phyloP scores from a whole-genome alignment of 2,888 invertebrate genomes.

The Melieria crassipennis region DNA sequence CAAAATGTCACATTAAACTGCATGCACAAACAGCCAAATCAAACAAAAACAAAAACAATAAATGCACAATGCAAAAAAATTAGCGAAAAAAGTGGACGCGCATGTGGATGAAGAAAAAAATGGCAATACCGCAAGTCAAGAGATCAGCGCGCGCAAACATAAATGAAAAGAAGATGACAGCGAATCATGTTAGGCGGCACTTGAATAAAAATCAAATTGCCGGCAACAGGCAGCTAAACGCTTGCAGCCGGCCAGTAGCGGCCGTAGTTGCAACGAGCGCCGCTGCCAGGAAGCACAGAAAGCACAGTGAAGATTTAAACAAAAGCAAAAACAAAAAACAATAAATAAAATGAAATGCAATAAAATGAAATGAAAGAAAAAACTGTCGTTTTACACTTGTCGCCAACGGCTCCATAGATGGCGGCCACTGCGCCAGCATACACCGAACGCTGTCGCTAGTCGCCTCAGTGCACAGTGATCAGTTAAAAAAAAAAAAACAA shows the following conservation, averaged over 20 bases:
- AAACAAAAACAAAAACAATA: too few relatives aligned
- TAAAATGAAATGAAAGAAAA: slow-evolving; percentile 9
- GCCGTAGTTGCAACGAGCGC: slow-evolving; percentile 3
- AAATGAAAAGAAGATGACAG: slow-evolving; percentile 62
- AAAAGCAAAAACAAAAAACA: slow-evolving; percentile 9
- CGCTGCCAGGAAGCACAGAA: neutral
- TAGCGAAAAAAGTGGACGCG: too few relatives aligned
- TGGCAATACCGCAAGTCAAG: too few relatives aligned
- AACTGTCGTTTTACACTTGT: slow-evolving; percentile 62
- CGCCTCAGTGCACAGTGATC: neutral
- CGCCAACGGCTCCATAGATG: slow-evolving; percentile 60
- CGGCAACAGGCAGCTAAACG: slow-evolving; percentile 13
- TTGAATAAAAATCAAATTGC: slow-evolving; percentile 54
- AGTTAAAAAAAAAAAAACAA: too few relatives aligned
- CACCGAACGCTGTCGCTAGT: slow-evolving; percentile 16
- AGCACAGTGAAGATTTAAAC: too few relatives aligned
- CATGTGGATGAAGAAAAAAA: too few relatives aligned
- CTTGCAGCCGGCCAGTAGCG: neutral
- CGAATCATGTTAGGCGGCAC: slow-evolving; percentile 63
- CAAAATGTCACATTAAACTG: slow-evolving; percentile 57
- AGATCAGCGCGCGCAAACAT: too few relatives aligned
- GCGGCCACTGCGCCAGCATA: slow-evolving; percentile 47
- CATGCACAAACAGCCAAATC: neutral
- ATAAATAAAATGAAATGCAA: neutral
- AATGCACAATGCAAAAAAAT: too few relatives aligned